Evolutionary conservation across 2,888 invertebrate genomes (phyloP), one percentile per base, ranked within the genome.

Genomic region (Drosophila subsilvestris): DNA sequence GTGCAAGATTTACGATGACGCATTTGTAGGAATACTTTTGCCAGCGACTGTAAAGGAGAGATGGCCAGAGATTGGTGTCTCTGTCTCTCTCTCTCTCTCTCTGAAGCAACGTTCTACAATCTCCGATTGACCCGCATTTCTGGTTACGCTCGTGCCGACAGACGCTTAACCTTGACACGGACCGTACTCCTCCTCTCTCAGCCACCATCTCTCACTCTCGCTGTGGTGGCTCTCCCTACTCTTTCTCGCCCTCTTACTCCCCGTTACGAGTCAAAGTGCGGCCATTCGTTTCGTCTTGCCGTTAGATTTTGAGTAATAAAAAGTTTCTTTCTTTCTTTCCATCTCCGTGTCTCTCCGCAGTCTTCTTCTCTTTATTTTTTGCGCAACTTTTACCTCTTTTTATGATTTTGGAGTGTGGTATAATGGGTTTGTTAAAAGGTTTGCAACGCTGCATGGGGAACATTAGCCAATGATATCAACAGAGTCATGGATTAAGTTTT

Each of bases 131-230:
- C 88, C 85, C 76, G 76, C 75, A 86, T 86, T 74, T 80, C 69
- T 56, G 70, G 68, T 69, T 75, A 67, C 74, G 88, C 87, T 80
- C 81, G 81, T 86, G 85, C 82, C 82, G 72, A 50, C 59, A 77
- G 69, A 67, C 66, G 83, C 65, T 88, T 88, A 88, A 88, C 85
- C 85, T 86, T 86, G 85, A 86, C 85, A 80, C 83, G 74, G 60
- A 73, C 79, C 68, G 49, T 45, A 50, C 60, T 45, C 61, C 29
- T n/a, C 59, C 50, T 18, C 54, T 47, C 56, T 48, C 67, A 45
- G 7, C 37, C 37, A 0, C 0, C 37, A 37, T 22, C 9, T 51
- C 50, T 17, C 50, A 50, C 63, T 50, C 44, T 45, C 60, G 60
- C 60, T 60, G 60, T 20, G 29, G 60, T n/a, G 14, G n/a, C 20